Percentiles rank a stretch among this genome's conserved stretches.
These are phyloP conservation scores for Ferrisia virgata DNA, from an alignment of 2,888 invertebrate species.

Conservation along the genomic window DNA sequence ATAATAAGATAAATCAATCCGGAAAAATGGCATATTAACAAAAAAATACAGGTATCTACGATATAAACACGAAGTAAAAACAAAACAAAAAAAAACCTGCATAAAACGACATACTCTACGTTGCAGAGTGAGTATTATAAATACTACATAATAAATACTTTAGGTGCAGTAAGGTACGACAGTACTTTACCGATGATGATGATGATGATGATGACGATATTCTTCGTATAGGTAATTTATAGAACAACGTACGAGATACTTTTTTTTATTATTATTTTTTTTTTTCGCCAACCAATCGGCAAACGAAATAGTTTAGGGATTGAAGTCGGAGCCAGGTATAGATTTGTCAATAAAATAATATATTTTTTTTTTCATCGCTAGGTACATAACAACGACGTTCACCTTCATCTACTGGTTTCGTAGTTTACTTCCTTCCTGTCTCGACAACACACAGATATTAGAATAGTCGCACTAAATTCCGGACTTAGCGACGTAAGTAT, in stretches of 20 bases:
- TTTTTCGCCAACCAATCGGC: not conserved
- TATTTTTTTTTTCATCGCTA: not conserved
- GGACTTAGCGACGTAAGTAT: not conserved
- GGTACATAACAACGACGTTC: constrained; percentile 13
- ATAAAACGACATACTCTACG: too few species aligned
- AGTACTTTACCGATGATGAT: too few species aligned
- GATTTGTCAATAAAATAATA: not conserved
- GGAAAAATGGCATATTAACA: not conserved
- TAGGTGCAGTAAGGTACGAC: not conserved
- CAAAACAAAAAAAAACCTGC: not conserved
- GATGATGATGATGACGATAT: too few species aligned
- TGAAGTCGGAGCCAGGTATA: not conserved
- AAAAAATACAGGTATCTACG: not conserved
- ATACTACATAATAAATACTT: too few species aligned
- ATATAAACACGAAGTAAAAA: not conserved
- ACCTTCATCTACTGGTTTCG: constrained; percentile 27
- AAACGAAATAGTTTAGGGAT: not conserved
- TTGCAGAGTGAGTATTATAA: too few species aligned
- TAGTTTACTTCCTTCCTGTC: not conserved
- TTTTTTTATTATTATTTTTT: too few species aligned
- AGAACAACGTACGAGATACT: not conserved
- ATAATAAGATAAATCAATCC: not conserved
- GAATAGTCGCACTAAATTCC: not conserved
- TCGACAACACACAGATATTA: not conserved
- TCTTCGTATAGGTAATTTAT: too few species aligned